Evolutionary conservation across 2,113 vertebrate genomes (phyloP).

Genomic region (Chaetorhynchus papuensis): DNA sequence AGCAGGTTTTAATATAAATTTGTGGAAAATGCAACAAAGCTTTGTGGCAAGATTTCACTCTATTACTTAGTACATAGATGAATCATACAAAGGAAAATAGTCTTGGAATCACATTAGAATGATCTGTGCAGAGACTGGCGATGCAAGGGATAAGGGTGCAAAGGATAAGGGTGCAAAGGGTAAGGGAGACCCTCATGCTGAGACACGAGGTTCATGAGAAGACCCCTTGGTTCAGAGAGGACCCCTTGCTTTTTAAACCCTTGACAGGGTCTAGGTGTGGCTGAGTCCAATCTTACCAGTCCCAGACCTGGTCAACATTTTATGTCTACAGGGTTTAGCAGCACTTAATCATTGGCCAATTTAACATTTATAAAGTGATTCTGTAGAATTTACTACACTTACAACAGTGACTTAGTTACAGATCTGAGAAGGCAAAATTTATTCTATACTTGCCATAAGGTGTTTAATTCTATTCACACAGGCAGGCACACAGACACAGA

Average conservation of each 20-base stretch:
- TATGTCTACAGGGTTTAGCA: neutral
- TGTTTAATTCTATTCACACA: neutral
- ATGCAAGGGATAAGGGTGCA: neutral
- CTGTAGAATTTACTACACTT: neutral
- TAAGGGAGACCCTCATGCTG: neutral
- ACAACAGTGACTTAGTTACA: neutral
- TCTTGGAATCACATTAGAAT: neutral
- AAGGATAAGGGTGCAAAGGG: neutral
- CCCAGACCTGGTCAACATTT: neutral
- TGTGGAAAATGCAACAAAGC: neutral
- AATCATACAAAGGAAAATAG: neutral
- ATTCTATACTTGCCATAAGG: neutral
- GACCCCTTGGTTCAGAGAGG: neutral
- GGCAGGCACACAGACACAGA: neutral
- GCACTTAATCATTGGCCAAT: neutral
- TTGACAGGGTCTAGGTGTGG: neutral
- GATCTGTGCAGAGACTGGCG: neutral
- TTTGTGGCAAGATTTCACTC: neutral
- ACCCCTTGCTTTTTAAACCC: neutral
- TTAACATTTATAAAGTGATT: neutral
- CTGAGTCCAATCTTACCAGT: neutral
- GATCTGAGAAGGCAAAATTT: neutral
- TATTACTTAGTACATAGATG: neutral
- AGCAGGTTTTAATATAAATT: neutral
- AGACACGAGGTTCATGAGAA: neutral